Evolutionary conservation across 2,888 invertebrate species (phyloP), one percentile per base, ranked within the genome.

Genomic region (Crepidodera aurea): DNA sequence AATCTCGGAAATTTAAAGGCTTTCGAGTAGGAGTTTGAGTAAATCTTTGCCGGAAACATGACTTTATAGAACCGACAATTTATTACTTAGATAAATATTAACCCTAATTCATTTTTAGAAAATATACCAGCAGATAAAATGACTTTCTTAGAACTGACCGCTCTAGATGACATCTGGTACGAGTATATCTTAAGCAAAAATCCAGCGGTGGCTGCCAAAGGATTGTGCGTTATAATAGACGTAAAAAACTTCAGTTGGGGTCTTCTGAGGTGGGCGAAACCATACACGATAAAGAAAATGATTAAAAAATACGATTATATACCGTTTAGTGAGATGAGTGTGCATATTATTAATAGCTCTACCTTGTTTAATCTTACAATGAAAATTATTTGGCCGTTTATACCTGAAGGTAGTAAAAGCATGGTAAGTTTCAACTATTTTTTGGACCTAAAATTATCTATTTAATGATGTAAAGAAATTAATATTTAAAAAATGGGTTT

Each of bases 121-220:
- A 29, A 29, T 29, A 29, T 29, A 29, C 7, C 5, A 8, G 10
- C 29, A 10, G 10, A 10, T 10, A 29, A 29, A 29, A 29, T 29
- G 29, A 29, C 3, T 10, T 29, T 74, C 66, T 18, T 69, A 22
- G 78, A 79, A 32, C 61, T 78, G 51, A 68, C 75, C 3, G 73
- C 76, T 51, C 68, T 80, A 10, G 80, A 80, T 55, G 79, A 79
- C 58, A 66, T 79, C 1, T 79, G 79, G 79, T 50, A 81, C 12
- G 80, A 81, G 67, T 69, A 73, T 15, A 72, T 78, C n/a, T 44
- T 44, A 10, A 44, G 19, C 8, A 18, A 19, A 8, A 1, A 44
- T 10, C 42, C 42, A 19, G 42, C 18, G 19, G 58, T 78, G 59
- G 78, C 79, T 51, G 62, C 69, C 56, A 75, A 76, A 32, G 81